Conservation (phyloP, 1,140 invertebrate species). For the Cydia splendana region DNA sequence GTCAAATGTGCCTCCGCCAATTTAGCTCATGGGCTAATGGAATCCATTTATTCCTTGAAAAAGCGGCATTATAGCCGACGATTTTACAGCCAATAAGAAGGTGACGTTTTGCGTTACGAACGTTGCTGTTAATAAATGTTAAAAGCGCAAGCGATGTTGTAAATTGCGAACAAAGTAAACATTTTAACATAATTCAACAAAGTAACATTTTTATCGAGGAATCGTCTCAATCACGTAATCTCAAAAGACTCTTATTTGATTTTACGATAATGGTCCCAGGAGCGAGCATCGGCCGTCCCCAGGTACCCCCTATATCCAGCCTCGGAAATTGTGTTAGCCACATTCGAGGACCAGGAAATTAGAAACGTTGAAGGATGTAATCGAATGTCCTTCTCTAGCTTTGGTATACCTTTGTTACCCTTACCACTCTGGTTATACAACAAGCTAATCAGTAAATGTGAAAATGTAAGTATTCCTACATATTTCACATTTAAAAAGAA, state of each 20-base stretch:
- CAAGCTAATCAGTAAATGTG: slow-evolving; percentile 14
- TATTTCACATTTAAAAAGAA: slow-evolving; percentile 4
- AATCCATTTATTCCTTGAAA: slow-evolving; percentile 30
- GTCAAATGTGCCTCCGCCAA: slow-evolving; percentile 26
- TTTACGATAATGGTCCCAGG: slow-evolving; percentile 59
- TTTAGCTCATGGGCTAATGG: slow-evolving; percentile 30
- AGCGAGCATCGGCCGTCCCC: slow-evolving; percentile 48
- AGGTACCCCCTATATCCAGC: slow-evolving; percentile 55
- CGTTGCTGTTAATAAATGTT: slow-evolving; percentile 48
- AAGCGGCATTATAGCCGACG: slow-evolving; percentile 25
- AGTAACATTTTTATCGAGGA: slow-evolving; percentile 42
- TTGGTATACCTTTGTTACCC: slow-evolving; percentile 56
- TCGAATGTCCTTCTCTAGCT: slow-evolving; percentile 68
- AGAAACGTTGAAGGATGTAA: slow-evolving; percentile 75
- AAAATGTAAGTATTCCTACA: neutral
- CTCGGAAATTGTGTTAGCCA: slow-evolving; percentile 77
- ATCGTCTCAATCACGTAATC: slow-evolving; percentile 59
- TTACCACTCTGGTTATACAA: slow-evolving; percentile 32
- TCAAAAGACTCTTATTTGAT: slow-evolving; percentile 61
- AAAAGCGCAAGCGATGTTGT: slow-evolving; percentile 27
- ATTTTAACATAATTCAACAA: slow-evolving; percentile 39
- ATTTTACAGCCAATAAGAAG: slow-evolving; percentile 29
- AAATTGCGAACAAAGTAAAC: slow-evolving; percentile 39
- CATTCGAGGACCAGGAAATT: slow-evolving; percentile 76
- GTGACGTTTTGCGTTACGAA: slow-evolving; percentile 16